Evolutionary conservation across 2,888 invertebrate genomes (phyloP), one percentile per base, ranked within the genome.

Genomic region (Teinopalpus imperialis): DNA sequence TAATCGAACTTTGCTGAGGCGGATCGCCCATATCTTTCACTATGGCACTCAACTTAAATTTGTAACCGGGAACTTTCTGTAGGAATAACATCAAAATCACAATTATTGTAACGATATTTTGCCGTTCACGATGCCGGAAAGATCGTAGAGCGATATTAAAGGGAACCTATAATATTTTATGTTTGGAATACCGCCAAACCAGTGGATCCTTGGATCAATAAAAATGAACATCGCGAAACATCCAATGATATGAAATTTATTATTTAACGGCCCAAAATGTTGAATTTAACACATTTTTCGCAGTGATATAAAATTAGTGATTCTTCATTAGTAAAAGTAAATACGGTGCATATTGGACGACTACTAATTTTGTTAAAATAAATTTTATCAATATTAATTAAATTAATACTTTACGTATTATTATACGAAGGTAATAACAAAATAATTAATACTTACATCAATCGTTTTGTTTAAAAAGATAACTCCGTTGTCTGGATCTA

Each of bases 401-500:
- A n/a, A n/a, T n/a, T n/a, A n/a, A n/a, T n/a, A n/a, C n/a, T n/a
- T n/a, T n/a, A n/a, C n/a, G n/a, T n/a, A n/a, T n/a, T n/a, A n/a
- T n/a, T n/a, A n/a, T n/a, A n/a, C n/a, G n/a, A n/a, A n/a, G n/a
- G n/a, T n/a, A 45, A 54, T 8, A 5, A 6, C 3, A 9, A 8
- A 29, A 27, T 29, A 7, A 20, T 30, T 2, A 40, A 58, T 66
- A 91, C 92, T 91, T 74, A 92, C 92, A 61, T 92, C 91, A 55
- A 93, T 92, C 35, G 89, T 77, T 62, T 91, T 91, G 57, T 91
- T 91, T 16, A 96, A 90, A 65, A 91, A 93, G 68, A 98, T 95
- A 49, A 97, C 94, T 14, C 98, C 98, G 32, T 95, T 95, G 54
- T 93, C 92, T 42, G 91, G 90, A 69, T 96, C 95, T 54, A 98